A percentile compares a stretch with the other conserved stretches of the same genome.
These are phyloP conservation scores for Dioctria rufipes DNA, from an alignment of 2,888 invertebrate genomes.

Conservation along the genomic window DNA sequence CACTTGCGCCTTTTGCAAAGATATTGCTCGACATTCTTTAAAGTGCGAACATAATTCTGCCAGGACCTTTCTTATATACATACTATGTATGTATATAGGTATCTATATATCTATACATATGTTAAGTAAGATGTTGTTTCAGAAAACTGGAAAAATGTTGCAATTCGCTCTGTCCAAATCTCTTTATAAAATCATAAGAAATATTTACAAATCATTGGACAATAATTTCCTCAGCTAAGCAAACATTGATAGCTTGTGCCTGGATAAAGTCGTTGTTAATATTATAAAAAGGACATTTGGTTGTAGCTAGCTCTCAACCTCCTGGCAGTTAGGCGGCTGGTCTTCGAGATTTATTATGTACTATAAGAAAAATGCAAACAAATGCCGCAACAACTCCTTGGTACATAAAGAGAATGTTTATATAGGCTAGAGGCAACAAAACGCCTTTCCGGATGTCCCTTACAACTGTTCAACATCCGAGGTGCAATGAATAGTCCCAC, in stretches of 20 bases:
- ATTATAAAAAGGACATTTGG: constrained; percentile 30
- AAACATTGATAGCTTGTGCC: constrained; percentile 47
- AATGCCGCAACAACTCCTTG: constrained; percentile 48
- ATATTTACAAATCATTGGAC: constrained; percentile 44
- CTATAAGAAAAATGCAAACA: constrained; percentile 47
- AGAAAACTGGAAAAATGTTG: not conserved
- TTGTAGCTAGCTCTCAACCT: constrained; percentile 16
- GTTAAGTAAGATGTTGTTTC: not conserved
- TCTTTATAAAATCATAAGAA: constrained; percentile 31
- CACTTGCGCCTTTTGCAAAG: not conserved
- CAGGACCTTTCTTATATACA: not conserved
- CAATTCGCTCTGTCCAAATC: not conserved
- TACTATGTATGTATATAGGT: not conserved
- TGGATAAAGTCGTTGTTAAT: constrained; percentile 4
- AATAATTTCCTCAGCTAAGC: constrained; percentile 49
- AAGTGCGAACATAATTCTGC: not conserved
- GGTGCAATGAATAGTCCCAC: constrained; percentile 21
- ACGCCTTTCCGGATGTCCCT: constrained; percentile 58
- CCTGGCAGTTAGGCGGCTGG: constrained; percentile 15
- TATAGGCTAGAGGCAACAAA: constrained; percentile 50
- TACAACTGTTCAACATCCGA: constrained; percentile 54
- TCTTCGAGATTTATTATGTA: not conserved
- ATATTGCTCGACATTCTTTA: not conserved
- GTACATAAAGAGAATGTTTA: constrained; percentile 53
- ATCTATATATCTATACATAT: not conserved